phyloP scores from a whole-genome alignment of 2,113 vertebrate species.

The Lophochroa leadbeateri region DNA sequence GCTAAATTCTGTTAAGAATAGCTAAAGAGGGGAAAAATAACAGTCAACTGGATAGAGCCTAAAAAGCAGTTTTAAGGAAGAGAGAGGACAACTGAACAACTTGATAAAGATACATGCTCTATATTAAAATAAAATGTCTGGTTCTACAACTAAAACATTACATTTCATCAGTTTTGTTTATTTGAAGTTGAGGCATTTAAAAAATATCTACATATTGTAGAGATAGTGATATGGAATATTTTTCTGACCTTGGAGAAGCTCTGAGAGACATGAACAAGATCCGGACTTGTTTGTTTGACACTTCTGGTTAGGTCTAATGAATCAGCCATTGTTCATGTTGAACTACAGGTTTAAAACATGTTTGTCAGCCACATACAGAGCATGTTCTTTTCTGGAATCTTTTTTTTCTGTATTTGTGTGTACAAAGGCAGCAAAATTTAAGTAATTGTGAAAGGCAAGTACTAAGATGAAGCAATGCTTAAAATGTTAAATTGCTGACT shows the following conservation, averaged over 20 bases:
- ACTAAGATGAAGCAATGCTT: not conserved
- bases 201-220: not conserved
- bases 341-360: not conserved
- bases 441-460: not conserved
- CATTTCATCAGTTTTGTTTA: not conserved
- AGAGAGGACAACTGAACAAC: not conserved
- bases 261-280: not conserved
- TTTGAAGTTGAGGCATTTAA: not conserved
- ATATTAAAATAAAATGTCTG: not conserved
- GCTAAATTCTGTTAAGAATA: not conserved
- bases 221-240: not conserved
- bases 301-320: not conserved
- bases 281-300: not conserved
- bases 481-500: not conserved
- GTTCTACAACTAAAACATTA: not conserved
- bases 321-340: not conserved
- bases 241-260: not conserved
- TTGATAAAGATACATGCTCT: not conserved
- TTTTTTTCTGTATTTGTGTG: not conserved
- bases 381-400: not conserved
- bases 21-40: not conserved
- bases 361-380: not conserved
- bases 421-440: not conserved
- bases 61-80: not conserved
- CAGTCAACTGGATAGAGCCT: not conserved